phyloP scores from a whole-genome alignment of 2,797 vertebrate species.

The Myotis myotis region DNA sequence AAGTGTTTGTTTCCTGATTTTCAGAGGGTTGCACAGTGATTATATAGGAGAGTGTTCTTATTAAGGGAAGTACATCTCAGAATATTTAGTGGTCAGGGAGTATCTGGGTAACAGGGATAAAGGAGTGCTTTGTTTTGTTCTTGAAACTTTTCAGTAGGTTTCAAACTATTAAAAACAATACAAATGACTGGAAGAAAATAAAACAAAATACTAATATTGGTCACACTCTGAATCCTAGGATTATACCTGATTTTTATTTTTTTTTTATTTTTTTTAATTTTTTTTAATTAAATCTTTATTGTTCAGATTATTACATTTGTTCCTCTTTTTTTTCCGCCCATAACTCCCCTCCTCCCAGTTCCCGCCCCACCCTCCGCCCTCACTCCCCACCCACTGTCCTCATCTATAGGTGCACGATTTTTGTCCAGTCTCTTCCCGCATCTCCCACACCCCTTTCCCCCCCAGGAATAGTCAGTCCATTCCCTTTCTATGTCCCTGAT shows the following conservation, averaged over 20 bases:
- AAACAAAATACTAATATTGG: background rate
- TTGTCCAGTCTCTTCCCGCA: no score
- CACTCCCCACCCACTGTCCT: no score
- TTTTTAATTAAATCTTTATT: no score
- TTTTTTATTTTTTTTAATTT: no score
- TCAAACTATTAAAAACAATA: background rate
- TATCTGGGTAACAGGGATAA: background rate
- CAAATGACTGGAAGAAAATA: background rate
- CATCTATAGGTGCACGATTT: no score
- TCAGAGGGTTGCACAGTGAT: background rate
- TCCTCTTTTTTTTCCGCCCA: no score
- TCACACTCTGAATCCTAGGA: background rate
- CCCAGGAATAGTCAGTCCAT: no score
- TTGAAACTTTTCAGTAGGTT: background rate
- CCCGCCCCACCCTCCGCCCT: no score
- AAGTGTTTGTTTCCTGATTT: background rate
- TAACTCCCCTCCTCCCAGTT: no score
- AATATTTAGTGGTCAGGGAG: background rate
- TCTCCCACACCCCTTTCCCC: no score
- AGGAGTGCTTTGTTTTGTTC: background rate
- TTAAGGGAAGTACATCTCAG: background rate
- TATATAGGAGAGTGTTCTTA: background rate
- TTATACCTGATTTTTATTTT: background rate
- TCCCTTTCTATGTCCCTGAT: no score
- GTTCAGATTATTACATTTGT: no score